Evolutionary conservation across 2,888 invertebrate species (phyloP), one percentile per base, ranked within the genome.

Genomic region (Trisateles emortualis): DNA sequence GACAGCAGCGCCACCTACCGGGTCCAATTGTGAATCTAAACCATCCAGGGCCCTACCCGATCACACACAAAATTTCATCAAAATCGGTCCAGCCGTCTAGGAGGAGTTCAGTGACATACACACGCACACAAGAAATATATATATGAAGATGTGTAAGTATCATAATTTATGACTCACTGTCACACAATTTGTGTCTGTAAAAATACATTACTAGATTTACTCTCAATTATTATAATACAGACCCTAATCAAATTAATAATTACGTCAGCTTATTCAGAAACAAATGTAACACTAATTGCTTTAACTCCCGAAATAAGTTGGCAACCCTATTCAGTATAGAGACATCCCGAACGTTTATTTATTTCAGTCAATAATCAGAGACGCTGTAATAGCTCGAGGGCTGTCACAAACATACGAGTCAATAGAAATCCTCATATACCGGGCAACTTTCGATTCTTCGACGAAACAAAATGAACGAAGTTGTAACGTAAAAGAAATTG

Each of bases 401-500:
- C 78, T 79, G 80, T 81, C 82, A 78, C 70, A 67, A 67, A 73
- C 80, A 79, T 75, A 65, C 76, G 77, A 82, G 75, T 82, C 81
- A 79, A 84, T 80, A 85, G 73, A 80, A 77, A 79, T 78, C 74
- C 82, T 83, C 76, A 83, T 81, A 83, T 78, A 68, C 63, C 63
- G 68, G 62, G 47, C 76, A 81, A 81, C 76, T 78, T 79, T 80
- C 77, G 78, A 81, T 79, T 79, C 78, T 78, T 72, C 66, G 73
- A 58, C 74, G 82, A 81, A 83, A 86, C 82, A 82, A 84, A 87
- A 88, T 86, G 87, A 88, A 79, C 76, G 78, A 81, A 85, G 81
- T 87, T 86, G 83, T 84, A 84, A 82, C 83, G 84, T 83, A 79
- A 86, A 88, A 88, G 86, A 86, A 87, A 90, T 89, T 90, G 88